These are phyloP conservation scores for Steatornis caripensis DNA, from an alignment of 2,113 vertebrate genomes.

Conservation along the genomic window DNA sequence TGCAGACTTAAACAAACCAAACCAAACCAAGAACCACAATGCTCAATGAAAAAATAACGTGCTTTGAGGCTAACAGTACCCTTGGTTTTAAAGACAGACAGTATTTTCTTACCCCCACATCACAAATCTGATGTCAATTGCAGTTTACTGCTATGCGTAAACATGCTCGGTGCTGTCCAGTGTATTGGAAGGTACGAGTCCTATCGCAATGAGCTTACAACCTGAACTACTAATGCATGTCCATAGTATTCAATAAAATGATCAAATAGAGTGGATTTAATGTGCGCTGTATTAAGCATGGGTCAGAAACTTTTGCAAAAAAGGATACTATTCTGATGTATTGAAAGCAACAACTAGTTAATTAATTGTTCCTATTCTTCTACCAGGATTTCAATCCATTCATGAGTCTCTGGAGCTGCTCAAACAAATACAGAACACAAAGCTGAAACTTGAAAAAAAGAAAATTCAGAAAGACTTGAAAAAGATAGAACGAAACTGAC, in stretches of 20 bases:
- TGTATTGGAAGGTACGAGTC: not conserved
- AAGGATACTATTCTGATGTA: not conserved
- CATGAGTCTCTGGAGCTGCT: constrained; percentile 79
- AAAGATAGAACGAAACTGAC: constrained; percentile 60
- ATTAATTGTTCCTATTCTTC: not conserved
- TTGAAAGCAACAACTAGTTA: not conserved
- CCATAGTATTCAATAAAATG: not conserved
- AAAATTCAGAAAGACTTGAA: constrained; percentile 75
- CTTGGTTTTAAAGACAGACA: not conserved
- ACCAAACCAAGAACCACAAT: accelerated
- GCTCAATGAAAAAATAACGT: not conserved
- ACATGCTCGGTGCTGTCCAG: accelerated
- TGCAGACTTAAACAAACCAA: accelerated
- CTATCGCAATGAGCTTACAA: not conserved
- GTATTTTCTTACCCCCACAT: not conserved
- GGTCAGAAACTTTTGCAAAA: not conserved
- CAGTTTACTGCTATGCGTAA: not conserved
- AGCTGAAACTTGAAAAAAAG: constrained; percentile 77
- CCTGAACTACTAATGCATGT: not conserved
- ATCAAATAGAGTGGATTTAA: not conserved
- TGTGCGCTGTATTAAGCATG: not conserved
- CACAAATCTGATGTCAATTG: not conserved
- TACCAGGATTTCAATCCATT: constrained; percentile 79
- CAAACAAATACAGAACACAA: constrained; percentile 78
- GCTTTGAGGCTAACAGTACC: not conserved